Conservation (phyloP, 2,888 invertebrate genomes). For the Strigamia maritima region DNA sequence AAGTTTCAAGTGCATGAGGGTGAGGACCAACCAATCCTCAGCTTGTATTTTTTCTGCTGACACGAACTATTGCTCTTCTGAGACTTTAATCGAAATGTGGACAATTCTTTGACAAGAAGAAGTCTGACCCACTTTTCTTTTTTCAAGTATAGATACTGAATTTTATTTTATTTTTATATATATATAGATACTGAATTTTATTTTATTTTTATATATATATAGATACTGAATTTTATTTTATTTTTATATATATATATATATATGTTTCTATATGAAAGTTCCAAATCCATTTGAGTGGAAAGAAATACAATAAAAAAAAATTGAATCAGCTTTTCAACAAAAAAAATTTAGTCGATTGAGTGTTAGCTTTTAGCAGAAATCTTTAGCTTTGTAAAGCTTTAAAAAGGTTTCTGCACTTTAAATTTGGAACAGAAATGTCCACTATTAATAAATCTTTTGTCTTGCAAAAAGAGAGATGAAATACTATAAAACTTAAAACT, state of each 20-base stretch:
- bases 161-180: not conserved
- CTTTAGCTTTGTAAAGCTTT: not conserved
- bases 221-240: conserved; percentile 6
- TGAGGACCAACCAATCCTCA: conserved; percentile 12
- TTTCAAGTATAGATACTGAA: not conserved
- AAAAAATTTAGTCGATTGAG: conserved; percentile 3
- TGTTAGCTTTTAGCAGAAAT: conserved; percentile 23
- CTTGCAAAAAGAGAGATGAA: not conserved
- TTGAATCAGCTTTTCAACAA: not conserved
- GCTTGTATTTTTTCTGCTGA: conserved; percentile 23
- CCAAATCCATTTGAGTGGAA: not conserved
- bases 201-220: not conserved
- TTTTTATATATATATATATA: too few relatives aligned
- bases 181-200: too few relatives aligned
- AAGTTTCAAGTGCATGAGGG: conserved; percentile 13
- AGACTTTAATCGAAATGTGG: conserved; percentile 23
- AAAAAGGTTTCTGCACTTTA: not conserved
- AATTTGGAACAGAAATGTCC: not conserved
- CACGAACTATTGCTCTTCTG: conserved; percentile 3
- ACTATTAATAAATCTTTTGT: not conserved
- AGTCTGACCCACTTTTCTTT: conserved; percentile 6
- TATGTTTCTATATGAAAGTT: not conserved
- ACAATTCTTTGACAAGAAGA: conserved; percentile 15
- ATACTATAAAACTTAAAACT: not conserved
- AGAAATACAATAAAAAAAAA: not conserved